Evolutionary conservation across 1,140 invertebrate genomes (phyloP).

Genomic region (Lordiphosa clarofinis): DNA sequence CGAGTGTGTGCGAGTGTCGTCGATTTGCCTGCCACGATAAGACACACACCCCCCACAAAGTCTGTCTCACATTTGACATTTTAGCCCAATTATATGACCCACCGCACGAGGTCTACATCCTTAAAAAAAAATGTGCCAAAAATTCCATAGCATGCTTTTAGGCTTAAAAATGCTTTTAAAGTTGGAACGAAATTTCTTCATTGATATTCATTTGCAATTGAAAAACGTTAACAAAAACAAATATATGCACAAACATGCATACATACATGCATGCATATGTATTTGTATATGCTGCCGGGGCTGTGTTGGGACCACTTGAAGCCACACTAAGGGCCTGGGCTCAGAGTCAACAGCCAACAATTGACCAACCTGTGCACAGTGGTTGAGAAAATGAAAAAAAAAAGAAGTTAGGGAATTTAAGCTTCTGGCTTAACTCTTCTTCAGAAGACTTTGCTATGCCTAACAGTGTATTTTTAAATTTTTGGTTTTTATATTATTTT

Average conservation of each 20-base stretch:
- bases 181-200: conserved; percentile 20
- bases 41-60: conserved; percentile 8
- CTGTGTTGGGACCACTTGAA: conserved; percentile 8
- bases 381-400: conserved; percentile 1
- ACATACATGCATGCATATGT: conserved; percentile 20
- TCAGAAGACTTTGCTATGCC: too few relatives aligned
- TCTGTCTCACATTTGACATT: conserved; percentile 11
- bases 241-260: conserved; percentile 4
- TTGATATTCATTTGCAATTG: conserved; percentile 44
- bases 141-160: conserved; percentile 34
- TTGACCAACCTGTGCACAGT: conserved; percentile 5
- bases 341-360: background rate
- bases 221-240: conserved; percentile 29
- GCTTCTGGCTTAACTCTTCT: too few relatives aligned
- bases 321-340: conserved; percentile 4
- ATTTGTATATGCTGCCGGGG: background rate
- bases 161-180: conserved; percentile 39
- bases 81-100: conserved; percentile 39
- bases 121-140: conserved; percentile 23
- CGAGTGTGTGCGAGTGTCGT: conserved; percentile 26
- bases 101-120: background rate
- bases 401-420: background rate
- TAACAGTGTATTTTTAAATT: too few relatives aligned
- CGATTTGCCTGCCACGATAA: conserved; percentile 43
- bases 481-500: too few relatives aligned